Evolutionary conservation across 2,113 vertebrate genomes (phyloP).

Genomic region (Psammodynastes pulverulentus): DNA sequence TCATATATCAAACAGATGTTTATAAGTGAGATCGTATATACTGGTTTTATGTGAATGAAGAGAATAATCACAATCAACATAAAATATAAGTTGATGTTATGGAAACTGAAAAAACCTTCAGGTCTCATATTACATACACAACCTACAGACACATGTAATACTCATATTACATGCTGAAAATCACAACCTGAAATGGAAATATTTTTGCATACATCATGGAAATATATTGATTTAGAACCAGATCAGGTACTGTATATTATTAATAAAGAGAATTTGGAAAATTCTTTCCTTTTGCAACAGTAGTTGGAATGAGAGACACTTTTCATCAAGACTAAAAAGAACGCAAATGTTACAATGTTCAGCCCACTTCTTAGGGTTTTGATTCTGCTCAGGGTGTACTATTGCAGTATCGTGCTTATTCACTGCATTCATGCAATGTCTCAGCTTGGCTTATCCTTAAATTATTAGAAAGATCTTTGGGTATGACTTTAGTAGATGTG

Average conservation of each 20-base stretch:
- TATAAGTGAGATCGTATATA: neutral
- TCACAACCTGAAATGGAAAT: neutral
- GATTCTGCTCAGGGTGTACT: neutral
- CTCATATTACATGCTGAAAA: neutral
- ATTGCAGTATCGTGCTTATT: neutral
- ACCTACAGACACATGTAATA: too few relatives aligned
- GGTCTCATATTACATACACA: too few relatives aligned
- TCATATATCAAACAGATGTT: neutral
- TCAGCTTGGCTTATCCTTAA: neutral
- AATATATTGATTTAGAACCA: neutral
- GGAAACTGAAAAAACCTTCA: neutral
- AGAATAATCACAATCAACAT: neutral
- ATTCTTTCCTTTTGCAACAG: neutral
- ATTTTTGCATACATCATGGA: neutral
- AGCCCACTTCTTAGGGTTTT: too few relatives aligned
- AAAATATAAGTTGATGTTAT: neutral
- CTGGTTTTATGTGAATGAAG: neutral
- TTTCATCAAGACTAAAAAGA: neutral
- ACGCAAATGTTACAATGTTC: too few relatives aligned
- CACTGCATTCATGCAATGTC: neutral
- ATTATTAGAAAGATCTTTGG: neutral
- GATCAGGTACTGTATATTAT: neutral
- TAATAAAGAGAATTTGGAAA: neutral
- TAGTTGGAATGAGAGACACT: neutral
- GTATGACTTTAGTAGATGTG: neutral